Percentiles rank a stretch among this genome's conserved stretches.
These are phyloP conservation scores for Etheostoma nigrum DNA, from an alignment of 2,797 vertebrate species.

Conservation along the genomic window DNA sequence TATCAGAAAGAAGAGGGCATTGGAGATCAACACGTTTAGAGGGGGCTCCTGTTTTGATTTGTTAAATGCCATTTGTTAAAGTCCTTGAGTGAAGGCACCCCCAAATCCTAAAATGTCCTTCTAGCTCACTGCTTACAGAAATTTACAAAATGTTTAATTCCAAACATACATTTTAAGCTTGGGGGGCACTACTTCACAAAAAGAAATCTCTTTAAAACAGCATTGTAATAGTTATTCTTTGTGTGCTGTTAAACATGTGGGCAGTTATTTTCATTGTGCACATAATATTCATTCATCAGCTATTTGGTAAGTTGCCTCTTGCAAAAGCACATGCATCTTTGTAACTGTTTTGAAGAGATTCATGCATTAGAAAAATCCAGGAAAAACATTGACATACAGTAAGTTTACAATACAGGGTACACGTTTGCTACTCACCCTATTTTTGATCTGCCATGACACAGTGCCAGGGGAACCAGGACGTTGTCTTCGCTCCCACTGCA, in stretches of 20 bases:
- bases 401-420: background rate
- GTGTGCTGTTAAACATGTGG: background rate
- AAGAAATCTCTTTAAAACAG: background rate
- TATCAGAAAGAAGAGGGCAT: background rate
- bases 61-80: background rate
- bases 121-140: background rate
- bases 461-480: conserved; percentile 77
- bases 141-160: background rate
- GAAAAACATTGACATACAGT: background rate
- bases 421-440: conserved; percentile 85
- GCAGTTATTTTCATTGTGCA: background rate
- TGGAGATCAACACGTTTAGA: background rate
- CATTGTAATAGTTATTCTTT: background rate
- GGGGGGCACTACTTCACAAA: background rate
- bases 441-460: conserved; percentile 94
- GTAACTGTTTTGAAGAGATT: background rate
- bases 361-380: background rate
- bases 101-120: background rate
- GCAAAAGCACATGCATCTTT: background rate
- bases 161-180: background rate
- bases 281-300: background rate
- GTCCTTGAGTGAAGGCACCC: too few species aligned
- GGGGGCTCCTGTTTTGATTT: background rate
- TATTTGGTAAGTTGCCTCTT: background rate
- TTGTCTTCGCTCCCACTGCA: conserved; percentile 93